Evolutionary conservation across 2,797 vertebrate species (phyloP), one percentile per base, ranked within the genome.

Genomic region (Coendou prehensilis): DNA sequence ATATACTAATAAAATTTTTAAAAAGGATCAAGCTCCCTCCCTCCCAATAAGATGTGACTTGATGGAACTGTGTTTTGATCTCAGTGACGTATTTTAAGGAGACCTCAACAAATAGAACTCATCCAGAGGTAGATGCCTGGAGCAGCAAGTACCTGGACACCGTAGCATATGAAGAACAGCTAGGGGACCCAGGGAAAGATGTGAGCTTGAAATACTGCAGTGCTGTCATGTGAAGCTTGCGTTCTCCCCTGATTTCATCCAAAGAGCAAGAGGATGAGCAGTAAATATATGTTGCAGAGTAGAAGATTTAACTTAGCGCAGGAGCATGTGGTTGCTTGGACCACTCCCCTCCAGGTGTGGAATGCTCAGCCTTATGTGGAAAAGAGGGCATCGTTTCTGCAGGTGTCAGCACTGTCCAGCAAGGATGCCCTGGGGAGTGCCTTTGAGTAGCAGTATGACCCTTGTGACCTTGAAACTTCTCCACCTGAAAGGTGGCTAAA

Each of bases 271-370:
- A 26, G 41, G 52, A 22, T 37, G 3, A 23, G 2, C 18, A 3
- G 0, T 41, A 76, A 56, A 30, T 59, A 0, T 14, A 2, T 33
- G 10, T 45, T 30, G 4, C 8, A 18, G 30, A 2, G 57, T 69
- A 61, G 50, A 3, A 56, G 41, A 4, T 2, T 20, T 69, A 33
- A 28, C 87, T 28, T 33, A n/a, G 52, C 57, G 61, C 45, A 57
- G 57, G 18, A 88, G 22, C 22, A 3, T 0, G 0, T 28, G 79
- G n/a, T 80, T 10, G 1, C 2, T 33, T 33, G 57, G 59, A 52
- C 47, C 9, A 45, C 33, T 26, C 1, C 28, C 5, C 15, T 45
- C 13, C 13, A 0, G 6, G 20, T 22, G 15, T 9, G 37, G 45
- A 37, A 23, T 3, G 41, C 5, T 8, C 81, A 76, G 47, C 63